Evolutionary conservation across 1,140 invertebrate genomes (phyloP), one percentile per base, ranked within the genome.

Genomic region (Lepidurus arcticus): DNA sequence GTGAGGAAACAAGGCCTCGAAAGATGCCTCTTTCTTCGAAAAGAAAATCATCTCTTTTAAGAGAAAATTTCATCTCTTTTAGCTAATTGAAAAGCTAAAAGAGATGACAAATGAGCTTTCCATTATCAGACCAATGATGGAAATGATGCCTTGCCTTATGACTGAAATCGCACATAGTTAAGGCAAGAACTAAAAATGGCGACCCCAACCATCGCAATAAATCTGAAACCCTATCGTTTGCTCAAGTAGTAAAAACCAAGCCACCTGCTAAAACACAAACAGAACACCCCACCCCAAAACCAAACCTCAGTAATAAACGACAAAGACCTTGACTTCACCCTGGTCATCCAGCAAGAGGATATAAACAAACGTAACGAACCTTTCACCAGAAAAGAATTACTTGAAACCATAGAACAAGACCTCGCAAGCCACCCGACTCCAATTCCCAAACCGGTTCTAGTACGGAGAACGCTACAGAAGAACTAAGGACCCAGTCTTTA

Each of bases 231-330:
- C 26, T 26, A 26, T 26, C 45, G 45, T 47, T 47, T 47, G 45
- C 45, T 47, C 45, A 47, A 47, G 45, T 47, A 47, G 45, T 47
- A 47, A 47, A 47, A 47, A 47, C 45, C 45, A 47, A 47, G 45
- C 45, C 45, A 47, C 45, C 45, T 47, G 45, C 45, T 47, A 47
- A 47, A 47, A 47, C 45, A 47, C 45, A 10, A 47, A 47, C 45
- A 47, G 45, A 16, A 47, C 45, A 47, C 16, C 45, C 44, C 16
- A 47, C 45, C 45, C 45, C 8, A 47, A 47, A 47, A 47, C 45
- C 45, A 47, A 47, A 47, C 45, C 16, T 47, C 45, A 47, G 45
- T 47, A 47, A 47, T 47, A 47, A 47, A 1, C 16, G 45, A 47
- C 45, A 47, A 47, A 47, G 45, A 47, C 45, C 45, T 47, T 2